Evolutionary conservation across 2,797 vertebrate species (phyloP), one percentile per base, ranked within the genome.

Genomic region (Neosilurus hyrtlii): DNA sequence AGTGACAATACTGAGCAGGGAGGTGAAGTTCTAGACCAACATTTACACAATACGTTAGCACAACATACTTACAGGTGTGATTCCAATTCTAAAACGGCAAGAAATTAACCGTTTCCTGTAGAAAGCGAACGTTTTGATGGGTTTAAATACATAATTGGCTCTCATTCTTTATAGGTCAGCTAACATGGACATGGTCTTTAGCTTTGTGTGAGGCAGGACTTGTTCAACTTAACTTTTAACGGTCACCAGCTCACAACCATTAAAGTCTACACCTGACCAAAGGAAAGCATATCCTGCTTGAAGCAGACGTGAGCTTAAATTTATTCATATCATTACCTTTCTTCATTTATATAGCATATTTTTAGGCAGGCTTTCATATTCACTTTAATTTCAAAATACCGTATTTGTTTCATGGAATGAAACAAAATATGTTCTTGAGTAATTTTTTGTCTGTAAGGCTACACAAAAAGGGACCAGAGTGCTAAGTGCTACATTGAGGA

Each of bases 61-160:
- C 72, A 86, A 88, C 86, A 87, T 80, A 86, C 78, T 86, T 85
- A 86, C 57, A 54, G 82, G 59, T 78, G 66, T 86, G 83, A 88
- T 79, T 82, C 80, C 81, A 86, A 85, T 81, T 86, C 78, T 86
- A 83, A 82, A 79, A 83, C 71, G 52, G 86, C 76, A 67, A 79
- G 65, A 88, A 88, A 89, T 84, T 80, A 80, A 56, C 80, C 68
- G 49, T 84, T 90, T 89, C 86, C 89, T 90, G 88, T 85, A 82
- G 86, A 87, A 82, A 85, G 56, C 57, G 43, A 76, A 86, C 77
- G 73, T 73, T 73, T 83, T 84, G 66, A 83, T 73, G 71, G 49
- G 85, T 90, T 86, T 84, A 85, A 87, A 89, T 82, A 20, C 80
- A 83, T 85, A 85, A 89, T 76, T 86, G 81, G 74, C 82, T 73